These are phyloP conservation scores for Drosophila sucinea DNA, from an alignment of 1,140 invertebrate species.

Conservation along the genomic window DNA sequence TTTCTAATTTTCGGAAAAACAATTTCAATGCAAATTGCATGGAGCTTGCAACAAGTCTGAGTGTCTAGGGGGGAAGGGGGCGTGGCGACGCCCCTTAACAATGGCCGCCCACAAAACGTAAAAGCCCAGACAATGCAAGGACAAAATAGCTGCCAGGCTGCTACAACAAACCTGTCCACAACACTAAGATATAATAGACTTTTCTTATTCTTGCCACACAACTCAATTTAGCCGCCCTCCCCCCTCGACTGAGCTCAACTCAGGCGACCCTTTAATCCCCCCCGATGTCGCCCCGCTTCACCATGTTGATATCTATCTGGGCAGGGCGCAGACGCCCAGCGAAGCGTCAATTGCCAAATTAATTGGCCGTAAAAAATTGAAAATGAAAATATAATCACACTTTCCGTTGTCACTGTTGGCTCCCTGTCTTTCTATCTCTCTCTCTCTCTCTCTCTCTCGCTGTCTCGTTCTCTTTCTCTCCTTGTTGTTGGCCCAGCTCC, in stretches of 20 bases:
- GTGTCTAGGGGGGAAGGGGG: conserved; percentile 27
- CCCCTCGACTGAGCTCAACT: conserved; percentile 4
- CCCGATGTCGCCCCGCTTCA: too few relatives aligned
- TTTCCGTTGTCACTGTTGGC: conserved; percentile 62
- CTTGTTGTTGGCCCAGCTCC: conserved; percentile 53
- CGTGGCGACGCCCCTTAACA: conserved; percentile 57
- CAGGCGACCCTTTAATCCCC: not conserved
- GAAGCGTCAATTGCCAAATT: conserved; percentile 81
- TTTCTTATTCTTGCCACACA: conserved; percentile 80
- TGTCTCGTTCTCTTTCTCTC: not conserved
- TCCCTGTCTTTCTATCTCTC: not conserved
- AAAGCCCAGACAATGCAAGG: conserved; percentile 67
- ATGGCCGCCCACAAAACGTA: conserved; percentile 54
- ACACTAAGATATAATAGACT: conserved; percentile 69
- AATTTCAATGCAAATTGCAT: conserved; percentile 77
- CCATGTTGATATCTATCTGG: conserved; percentile 38
- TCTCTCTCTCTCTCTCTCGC: not conserved
- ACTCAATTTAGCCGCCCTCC: conserved; percentile 70
- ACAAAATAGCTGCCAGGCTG: conserved; percentile 66
- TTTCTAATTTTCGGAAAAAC: conserved; percentile 73
- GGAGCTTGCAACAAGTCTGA: not conserved
- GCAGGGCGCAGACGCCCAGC: conserved; percentile 68
- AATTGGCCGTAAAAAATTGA: conserved; percentile 82
- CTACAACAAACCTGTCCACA: conserved; percentile 39
- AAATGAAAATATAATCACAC: conserved; percentile 83